Conservation (phyloP, 2,113 vertebrate genomes). For the Chunga burmeisteri region DNA sequence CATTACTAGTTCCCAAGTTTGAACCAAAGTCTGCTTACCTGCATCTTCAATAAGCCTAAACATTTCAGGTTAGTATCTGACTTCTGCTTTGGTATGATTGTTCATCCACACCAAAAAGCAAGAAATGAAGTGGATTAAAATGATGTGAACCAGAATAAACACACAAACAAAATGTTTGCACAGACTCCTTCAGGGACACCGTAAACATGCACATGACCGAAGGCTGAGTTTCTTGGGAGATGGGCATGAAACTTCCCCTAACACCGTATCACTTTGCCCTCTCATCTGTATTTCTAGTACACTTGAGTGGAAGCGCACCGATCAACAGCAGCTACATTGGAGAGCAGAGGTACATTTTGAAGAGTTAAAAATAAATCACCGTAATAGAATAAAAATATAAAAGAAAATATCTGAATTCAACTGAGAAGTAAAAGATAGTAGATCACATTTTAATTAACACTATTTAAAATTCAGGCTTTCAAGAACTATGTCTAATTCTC, state of each 20-base stretch:
- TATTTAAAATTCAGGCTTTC: not conserved
- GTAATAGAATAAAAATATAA: not conserved
- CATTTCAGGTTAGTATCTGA: not conserved
- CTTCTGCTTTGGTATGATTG: not conserved
- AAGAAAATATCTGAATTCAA: not conserved
- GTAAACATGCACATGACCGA: not conserved
- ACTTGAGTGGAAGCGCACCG: not conserved
- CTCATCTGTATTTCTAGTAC: not conserved
- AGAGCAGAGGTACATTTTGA: not conserved
- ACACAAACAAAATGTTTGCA: not conserved
- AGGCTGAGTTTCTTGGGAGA: not conserved
- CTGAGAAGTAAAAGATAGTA: not conserved
- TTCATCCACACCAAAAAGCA: not conserved
- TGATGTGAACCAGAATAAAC: not conserved
- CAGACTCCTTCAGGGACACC: not conserved
- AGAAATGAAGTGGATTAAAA: not conserved
- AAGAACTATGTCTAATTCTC: not conserved
- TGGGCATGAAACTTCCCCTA: not conserved
- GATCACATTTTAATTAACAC: not conserved
- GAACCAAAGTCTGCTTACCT: not conserved
- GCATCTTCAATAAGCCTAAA: not conserved
- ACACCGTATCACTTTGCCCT: not conserved
- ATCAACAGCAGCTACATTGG: not conserved
- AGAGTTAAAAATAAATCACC: not conserved
- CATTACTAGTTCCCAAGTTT: not conserved